Percentiles rank a stretch among this genome's conserved stretches.
Conservation (phyloP, 2,113 vertebrate genomes). For the Pantherophis guttatus region DNA sequence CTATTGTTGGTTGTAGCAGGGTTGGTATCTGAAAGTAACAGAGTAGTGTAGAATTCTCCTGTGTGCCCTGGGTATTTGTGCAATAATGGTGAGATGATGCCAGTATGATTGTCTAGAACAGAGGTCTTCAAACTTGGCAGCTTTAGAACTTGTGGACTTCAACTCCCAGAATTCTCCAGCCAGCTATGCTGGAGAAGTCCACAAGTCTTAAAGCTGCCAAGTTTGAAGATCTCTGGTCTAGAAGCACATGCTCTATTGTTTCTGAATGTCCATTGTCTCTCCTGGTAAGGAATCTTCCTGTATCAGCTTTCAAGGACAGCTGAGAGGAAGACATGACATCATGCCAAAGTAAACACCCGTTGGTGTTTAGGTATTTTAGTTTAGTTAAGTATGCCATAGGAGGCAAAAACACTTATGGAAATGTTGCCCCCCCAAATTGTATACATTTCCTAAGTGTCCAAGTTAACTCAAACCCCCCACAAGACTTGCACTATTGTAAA, state of each 20-base stretch:
- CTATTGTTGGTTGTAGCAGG: not conserved
- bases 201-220: too few species aligned
- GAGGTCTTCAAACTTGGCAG: too few species aligned
- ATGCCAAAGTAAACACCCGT: not conserved
- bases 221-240: not conserved
- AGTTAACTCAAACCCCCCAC: not conserved
- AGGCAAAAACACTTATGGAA: not conserved
- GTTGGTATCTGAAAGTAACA: not conserved
- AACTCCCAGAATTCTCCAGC: too few species aligned
- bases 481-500: not conserved
- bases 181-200: too few species aligned
- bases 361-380: not conserved
- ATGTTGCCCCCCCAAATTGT: not conserved
- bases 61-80: not conserved
- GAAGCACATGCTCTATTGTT: not conserved
- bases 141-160: too few species aligned
- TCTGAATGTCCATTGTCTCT: not conserved
- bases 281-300: not conserved
- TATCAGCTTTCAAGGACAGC: not conserved
- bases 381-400: not conserved
- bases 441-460: not conserved
- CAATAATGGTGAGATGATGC: not conserved
- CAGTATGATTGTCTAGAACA: not conserved
- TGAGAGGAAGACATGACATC: not conserved
- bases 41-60: not conserved